These are phyloP conservation scores for Paramuricea clavata DNA, from an alignment of 92 coral and sea anemone genomes.

Conservation along the genomic window DNA sequence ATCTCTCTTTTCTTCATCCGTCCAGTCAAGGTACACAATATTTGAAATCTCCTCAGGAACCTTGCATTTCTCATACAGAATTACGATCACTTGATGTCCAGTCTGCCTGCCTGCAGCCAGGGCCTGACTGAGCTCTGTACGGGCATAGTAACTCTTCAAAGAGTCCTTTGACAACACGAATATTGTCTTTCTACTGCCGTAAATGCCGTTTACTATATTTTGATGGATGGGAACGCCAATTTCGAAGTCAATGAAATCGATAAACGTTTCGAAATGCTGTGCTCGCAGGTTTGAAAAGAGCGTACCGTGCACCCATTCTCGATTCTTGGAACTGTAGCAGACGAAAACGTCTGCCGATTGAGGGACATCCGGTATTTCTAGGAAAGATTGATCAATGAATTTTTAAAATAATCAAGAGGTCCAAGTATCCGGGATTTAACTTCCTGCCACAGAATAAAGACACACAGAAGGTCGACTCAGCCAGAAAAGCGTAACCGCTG, in stretches of 20 bases:
- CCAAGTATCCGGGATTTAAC: too few species aligned
- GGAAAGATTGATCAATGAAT: background rate
- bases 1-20: slow-evolving; percentile 20
- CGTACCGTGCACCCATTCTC: slow-evolving; percentile 19
- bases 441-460: too few species aligned
- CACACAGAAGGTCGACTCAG: too few species aligned
- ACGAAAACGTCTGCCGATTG: slow-evolving; percentile 11
- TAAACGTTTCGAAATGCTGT: slow-evolving; percentile 8
- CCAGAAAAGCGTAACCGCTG: too few species aligned
- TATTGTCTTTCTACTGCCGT: slow-evolving; percentile 27
- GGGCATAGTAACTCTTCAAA: slow-evolving; percentile 10
- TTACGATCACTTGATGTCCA: slow-evolving; percentile 6
- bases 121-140: slow-evolving; percentile 26
- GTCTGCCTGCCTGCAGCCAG: background rate
- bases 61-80: slow-evolving; percentile 25
- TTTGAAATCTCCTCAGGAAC: slow-evolving; percentile 20
- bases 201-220: slow-evolving; percentile 5
- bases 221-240: slow-evolving; percentile 23
- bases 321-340: slow-evolving; percentile 32
- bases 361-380: slow-evolving; percentile 34
- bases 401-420: background rate
- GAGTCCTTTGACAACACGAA: slow-evolving; percentile 24
- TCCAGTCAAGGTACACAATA: slow-evolving; percentile 28
- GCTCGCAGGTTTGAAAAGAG: slow-evolving; percentile 19
- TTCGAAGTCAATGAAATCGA: slow-evolving; percentile 30